Evolutionary conservation across 2,888 invertebrate genomes (phyloP), one percentile per base, ranked within the genome.

Genomic region (Parasteatoda lunata): DNA sequence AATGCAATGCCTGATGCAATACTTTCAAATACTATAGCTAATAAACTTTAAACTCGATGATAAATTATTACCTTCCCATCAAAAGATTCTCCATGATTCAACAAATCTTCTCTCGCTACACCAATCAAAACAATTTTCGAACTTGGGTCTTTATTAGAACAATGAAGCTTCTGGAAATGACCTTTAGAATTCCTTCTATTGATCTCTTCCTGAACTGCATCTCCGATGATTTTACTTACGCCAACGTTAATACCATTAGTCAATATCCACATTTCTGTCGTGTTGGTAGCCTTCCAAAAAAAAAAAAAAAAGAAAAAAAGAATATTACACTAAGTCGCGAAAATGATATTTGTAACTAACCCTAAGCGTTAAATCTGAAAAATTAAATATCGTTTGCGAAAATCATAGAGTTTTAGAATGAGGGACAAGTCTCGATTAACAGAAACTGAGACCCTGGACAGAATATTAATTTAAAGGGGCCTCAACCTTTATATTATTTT

Each of bases 261-360:
- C 5, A 92, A 80, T 11, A 92, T 91, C 92, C 91, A 92, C 91
- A 91, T 91, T 80, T 89, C 89, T 47, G 91, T 91, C 3, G 91
- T 90, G 87, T 91, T 91, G 9, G 91, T 91, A 47, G 92, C 92
- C 91, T 90, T 5, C n/a, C 15, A 15, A 64, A 47, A 3, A 3
- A 68, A 9, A 13, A 4, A n/a, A 66, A 66, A 66, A 1, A n/a
- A 54, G 4, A 8, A 3, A 11, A 8, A 8, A 54, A 54, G 13
- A 54, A 54, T 54, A 4, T 13, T 54, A 11, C 13, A 11, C 8
- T 54, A 54, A 54, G 5, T 13, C 3, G 54, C 13, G 54, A 54
- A 54, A 11, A 4, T 3, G 54, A 54, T 54, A 54, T 54, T 54
- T 54, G 0, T 11, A 54, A 54, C 13, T 30, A 30, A 1, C 30